Base-by-base conservation (phyloP, 2,888 invertebrate species). In the Andricus quercusramuli region DNA sequence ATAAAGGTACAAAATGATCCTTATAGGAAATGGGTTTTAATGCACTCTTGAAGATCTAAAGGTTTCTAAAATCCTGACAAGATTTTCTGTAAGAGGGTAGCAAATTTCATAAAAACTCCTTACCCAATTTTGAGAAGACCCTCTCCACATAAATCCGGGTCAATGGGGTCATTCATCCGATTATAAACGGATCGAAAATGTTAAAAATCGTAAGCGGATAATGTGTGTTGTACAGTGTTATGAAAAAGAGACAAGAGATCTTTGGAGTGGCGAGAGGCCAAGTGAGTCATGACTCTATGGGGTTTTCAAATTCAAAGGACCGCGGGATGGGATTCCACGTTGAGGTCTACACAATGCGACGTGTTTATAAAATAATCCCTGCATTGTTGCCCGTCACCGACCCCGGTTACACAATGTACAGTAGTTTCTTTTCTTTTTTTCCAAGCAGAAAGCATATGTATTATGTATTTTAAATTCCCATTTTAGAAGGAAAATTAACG, bases 321-420 rank as follows among this genome's bases (percentile, higher is more conserved):
- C 77, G 44, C 11, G 77, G 77, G 70, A 51, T 56, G 77, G 77
- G 70, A 51, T 56, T 56, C 56, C 32, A 56, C 51, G 74, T 74
- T 56, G 29, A 74, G 74, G 56, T 25, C 29, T 51, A 74, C 37
- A 74, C 74, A 74, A 74, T 74, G n/a, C 51, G 20, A 20, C 87
- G 89, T 88, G 89, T 90, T 89, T 90, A 89, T 90, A 89, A 89
- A 89, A 88, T 89, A 90, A 89, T 89, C 89, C 89, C 81, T 77
- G 85, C 88, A 88, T 90, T 89, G 89, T 90, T 87, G 85, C 78
- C 81, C 86, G 86, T 85, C 83, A 84, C 83, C 68, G 81, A 64
- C 78, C 51, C 70, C 70, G 44, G 20, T 70, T 22, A 78, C 78
- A 65, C 29, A 15, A 62, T 62, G 4, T 17, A 25, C 25, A 62